Base-by-base conservation (phyloP, 1,140 invertebrate species). In the Drosophila leontia region DNA sequence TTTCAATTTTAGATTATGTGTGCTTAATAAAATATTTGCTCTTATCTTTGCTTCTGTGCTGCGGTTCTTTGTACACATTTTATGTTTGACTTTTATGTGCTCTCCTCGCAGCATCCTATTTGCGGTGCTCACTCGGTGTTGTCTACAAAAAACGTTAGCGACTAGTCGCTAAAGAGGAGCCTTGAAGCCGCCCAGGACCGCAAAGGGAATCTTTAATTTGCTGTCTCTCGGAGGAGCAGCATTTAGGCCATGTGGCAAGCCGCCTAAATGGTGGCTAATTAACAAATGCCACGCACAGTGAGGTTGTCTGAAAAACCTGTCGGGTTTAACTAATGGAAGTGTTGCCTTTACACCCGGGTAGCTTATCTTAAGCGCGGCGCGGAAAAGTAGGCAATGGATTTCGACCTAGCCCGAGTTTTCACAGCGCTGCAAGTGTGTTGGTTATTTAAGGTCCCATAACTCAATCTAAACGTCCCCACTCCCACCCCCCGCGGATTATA, bases 1-100 rank as follows among this genome's bases (percentile, higher is more conserved):
- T 87, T 87, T 87, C 84, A 88, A 87, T 87, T 88, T 88, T 78
- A 88, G 80, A 88, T 87, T 88, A 75, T 87, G 72, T 75, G 77
- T 80, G 77, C 77, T 84, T 90, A 78, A 87, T 87, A 84, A 87
- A 84, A 87, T 90, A 90, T 84, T 80, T 88, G 68, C 71, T 74
- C 63, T 69, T 83, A 74, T 82, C 70, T 55, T 41, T 53, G 61
- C 62, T 61, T 64, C 51, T 41, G 37, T 37, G 44, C 17, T 29
- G 42, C 42, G 37, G 13, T 29, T 26, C 32, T 44, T 23, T 59
- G 37, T 60, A 59, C 48, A 77, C 50, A 77, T 60, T 68, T 67
- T 65, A 76, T 67, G 74, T 53, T 67, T 75, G 72, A 76, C 72
- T 77, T 77, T 60, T 68, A 72, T 72, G 55, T 50, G 68, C 44